A percentile compares a stretch with the other conserved stretches of the same genome.
phyloP scores from a whole-genome alignment of 2,113 vertebrate genomes.

The Psophia crepitans region DNA sequence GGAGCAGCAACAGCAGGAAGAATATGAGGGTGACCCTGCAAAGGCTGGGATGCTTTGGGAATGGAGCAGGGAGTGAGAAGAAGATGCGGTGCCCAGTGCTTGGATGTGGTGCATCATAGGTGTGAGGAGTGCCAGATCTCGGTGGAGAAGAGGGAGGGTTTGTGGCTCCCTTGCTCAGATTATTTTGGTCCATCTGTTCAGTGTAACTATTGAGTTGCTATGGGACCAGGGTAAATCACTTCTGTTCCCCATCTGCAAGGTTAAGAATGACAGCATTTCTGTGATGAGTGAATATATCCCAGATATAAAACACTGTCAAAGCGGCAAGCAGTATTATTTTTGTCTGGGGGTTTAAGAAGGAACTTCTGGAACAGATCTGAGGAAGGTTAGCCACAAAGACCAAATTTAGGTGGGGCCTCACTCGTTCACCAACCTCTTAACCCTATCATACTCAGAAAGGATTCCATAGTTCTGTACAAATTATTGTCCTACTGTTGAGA shows the following conservation, averaged over 20 bases:
- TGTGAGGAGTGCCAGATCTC: neutral
- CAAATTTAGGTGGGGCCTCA: neutral
- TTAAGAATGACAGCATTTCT: neutral
- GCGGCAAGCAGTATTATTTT: neutral
- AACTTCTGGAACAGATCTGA: neutral
- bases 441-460: neutral
- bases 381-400: neutral
- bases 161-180: neutral
- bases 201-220: neutral
- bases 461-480: neutral
- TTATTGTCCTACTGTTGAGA: neutral
- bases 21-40: fast-evolving
- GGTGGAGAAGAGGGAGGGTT: neutral
- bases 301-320: neutral
- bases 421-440: neutral
- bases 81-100: fast-evolving
- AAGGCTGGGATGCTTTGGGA: neutral
- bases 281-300: neutral
- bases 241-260: neutral
- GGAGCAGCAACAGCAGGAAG: neutral
- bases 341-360: neutral
- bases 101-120: neutral
- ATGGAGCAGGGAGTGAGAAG: neutral
- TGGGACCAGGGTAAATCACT: neutral
- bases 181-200: neutral